phyloP scores from a whole-genome alignment of 1,140 invertebrate species.

The Berghia stephanieae region DNA sequence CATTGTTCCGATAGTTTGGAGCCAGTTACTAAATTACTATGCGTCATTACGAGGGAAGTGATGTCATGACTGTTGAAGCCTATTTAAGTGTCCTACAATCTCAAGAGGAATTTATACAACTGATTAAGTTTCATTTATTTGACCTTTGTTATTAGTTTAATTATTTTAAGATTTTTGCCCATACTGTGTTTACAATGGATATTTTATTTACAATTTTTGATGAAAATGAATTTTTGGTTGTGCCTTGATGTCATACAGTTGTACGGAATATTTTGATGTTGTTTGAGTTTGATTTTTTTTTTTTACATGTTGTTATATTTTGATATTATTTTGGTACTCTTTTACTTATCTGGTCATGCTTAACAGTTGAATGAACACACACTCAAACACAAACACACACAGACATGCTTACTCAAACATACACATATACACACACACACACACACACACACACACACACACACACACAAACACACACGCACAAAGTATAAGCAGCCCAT shows the following conservation, averaged over 20 bases:
- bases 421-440: conserved; percentile 1
- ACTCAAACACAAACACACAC: conserved; percentile 3
- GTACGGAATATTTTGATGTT: background rate
- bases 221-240: conserved; percentile 9
- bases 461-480: background rate
- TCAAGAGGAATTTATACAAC: background rate
- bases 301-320: background rate
- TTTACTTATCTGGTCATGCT: background rate
- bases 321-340: background rate
- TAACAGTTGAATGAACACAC: background rate
- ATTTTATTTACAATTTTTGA: conserved; percentile 12
- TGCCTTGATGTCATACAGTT: conserved; percentile 7
- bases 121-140: background rate
- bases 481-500: too few species aligned
- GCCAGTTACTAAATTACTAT: too few species aligned
- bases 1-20: too few species aligned
- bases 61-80: too few species aligned
- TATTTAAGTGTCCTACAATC: too few species aligned
- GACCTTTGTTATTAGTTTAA: background rate
- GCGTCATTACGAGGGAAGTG: too few species aligned
- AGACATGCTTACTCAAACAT: conserved; percentile 4
- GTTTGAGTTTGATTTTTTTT: background rate
- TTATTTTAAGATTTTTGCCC: background rate
- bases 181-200: background rate
- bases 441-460: conserved; percentile 10